A percentile compares a stretch with the other conserved stretches of the same genome.
Evolutionary conservation across 2,113 vertebrate species (phyloP).

Genomic region (Heterochromis multidens): DNA sequence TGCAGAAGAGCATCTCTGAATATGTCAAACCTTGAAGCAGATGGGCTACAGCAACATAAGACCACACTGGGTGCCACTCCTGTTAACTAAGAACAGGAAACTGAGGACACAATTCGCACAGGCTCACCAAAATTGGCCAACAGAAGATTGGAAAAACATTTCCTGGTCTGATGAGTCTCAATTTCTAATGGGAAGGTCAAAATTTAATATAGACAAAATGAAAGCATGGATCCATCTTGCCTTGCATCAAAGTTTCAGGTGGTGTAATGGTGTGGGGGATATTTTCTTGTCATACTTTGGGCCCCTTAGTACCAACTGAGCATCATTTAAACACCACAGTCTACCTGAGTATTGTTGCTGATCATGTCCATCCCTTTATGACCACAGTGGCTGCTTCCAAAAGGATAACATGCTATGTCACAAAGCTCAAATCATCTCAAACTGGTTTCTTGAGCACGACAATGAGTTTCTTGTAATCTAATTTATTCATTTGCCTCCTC

Average conservation of each 20-base stretch:
- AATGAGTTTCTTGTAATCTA: no score
- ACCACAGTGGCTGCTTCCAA: no score
- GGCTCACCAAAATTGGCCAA: background rate
- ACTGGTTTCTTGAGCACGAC: no score
- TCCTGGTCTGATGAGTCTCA: background rate
- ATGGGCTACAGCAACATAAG: background rate
- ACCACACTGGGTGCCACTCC: background rate
- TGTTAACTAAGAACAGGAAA: background rate
- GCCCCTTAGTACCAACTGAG: rapidly evolving
- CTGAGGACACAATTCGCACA: background rate
- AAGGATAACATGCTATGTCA: no score
- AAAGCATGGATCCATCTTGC: background rate
- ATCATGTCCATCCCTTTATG: background rate
- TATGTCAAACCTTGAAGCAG: background rate
- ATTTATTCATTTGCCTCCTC: no score
- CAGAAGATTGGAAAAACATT: background rate
- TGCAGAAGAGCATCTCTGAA: background rate
- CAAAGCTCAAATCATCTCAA: no score
- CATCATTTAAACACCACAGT: background rate
- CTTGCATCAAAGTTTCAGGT: background rate
- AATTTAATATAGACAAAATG: rapidly evolving
- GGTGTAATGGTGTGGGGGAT: background rate
- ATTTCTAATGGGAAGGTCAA: background rate
- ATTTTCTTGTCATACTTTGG: no score
- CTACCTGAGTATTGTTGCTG: background rate